Evolutionary conservation across 2,113 vertebrate genomes (phyloP), one percentile per base, ranked within the genome.

Genomic region (Muscicapa adusta): DNA sequence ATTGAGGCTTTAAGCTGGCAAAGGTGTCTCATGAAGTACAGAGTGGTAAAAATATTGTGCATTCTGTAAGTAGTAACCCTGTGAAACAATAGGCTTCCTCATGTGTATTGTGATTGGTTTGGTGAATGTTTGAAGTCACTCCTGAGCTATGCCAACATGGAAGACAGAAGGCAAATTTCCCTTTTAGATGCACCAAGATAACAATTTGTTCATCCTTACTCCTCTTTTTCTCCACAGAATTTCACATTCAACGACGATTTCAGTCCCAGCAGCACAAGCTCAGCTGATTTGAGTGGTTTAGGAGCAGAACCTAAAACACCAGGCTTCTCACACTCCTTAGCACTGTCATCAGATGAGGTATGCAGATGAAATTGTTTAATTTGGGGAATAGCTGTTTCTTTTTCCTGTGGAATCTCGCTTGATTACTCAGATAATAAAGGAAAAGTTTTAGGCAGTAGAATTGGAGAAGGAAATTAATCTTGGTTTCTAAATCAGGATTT

Each of bases 301-400:
- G 97, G 98, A 97, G 97, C 97, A 19, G 98, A 99, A 73, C 97
- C 98, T 60, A 99, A 98, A 98, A 90, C 96, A 25, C 97, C 98
- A 6, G 98, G 98, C 57, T 98, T 96, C 75, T 98, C 98, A 0
- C 98, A 98, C 73, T 98, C 97, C 76, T 94, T 98, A 85, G 96
- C 54, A 16, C 95, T 99, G 56, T 99, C 99, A 0, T 99, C 99
- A 38, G 98, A 99, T 51, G 99, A 99, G 99, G 99, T 99, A 98
- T n/a, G 84, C 48, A 8, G 22, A 67, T 61, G 31, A 31, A 56
- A 81, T 75, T 45, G 47, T 56, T 91, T n/a, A 20, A 48, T 47
- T 24, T 79, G 67, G 76, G 72, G 86, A 85, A 62, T 29, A 20
- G 47, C 28, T 74, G 20, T 40, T 91, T 14, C 31, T 89, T 82